A percentile compares a stretch with the other conserved stretches of the same genome.
Evolutionary conservation across 2,797 vertebrate species (phyloP).

Genomic region (Lagorchestes hirsutus): DNA sequence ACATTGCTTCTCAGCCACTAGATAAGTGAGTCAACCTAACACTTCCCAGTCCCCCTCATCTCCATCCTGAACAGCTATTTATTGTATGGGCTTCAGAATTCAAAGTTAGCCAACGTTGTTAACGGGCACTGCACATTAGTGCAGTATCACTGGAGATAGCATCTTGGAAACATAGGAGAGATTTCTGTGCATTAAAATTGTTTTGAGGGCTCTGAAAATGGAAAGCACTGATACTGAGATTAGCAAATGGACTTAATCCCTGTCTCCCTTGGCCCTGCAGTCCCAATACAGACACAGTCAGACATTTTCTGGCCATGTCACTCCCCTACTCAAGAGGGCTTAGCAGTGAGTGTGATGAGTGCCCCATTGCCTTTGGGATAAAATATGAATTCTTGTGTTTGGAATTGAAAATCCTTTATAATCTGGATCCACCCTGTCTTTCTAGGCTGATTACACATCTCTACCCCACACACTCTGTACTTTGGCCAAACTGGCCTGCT

Average conservation of each 20-base stretch:
- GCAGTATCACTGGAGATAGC: conserved; percentile 12
- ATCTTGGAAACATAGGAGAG: conserved; percentile 25
- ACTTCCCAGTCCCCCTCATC: not conserved
- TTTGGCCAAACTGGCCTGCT: not conserved
- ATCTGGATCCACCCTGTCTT: not conserved
- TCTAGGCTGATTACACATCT: not conserved
- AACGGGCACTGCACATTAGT: not conserved
- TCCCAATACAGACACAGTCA: not conserved
- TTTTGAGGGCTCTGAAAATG: conserved; percentile 30
- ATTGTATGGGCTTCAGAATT: not conserved
- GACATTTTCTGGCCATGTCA: not conserved
- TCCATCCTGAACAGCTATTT: not conserved
- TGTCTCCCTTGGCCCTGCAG: not conserved
- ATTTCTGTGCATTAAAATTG: conserved; percentile 35
- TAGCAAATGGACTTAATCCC: conserved; percentile 29
- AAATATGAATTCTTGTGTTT: not conserved
- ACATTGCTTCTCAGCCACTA: conserved; percentile 38
- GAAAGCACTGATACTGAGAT: conserved; percentile 19
- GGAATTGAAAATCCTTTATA: not conserved
- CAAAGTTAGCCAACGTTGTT: not conserved
- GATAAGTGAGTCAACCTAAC: conserved; percentile 26
- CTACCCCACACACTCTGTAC: not conserved
- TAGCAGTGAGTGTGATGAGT: not conserved
- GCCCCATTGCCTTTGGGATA: not conserved
- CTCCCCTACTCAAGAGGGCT: not conserved